These are phyloP conservation scores for Philypnodon macrostomus DNA, from an alignment of 2,797 vertebrate genomes.

Conservation along the genomic window DNA sequence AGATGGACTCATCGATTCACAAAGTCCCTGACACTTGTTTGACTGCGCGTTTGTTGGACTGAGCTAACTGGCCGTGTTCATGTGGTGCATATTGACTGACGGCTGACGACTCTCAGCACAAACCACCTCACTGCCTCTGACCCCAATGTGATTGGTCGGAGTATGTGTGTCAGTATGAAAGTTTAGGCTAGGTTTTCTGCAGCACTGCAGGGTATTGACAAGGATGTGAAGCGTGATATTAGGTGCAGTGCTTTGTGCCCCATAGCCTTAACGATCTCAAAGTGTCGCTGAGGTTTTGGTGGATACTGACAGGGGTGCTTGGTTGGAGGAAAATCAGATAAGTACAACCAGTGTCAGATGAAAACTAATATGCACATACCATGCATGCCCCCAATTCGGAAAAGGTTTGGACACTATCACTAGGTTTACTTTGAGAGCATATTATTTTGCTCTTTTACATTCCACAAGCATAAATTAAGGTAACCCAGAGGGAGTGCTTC, in stretches of 20 bases:
- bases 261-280: constrained; percentile 42
- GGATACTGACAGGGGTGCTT: constrained; percentile 40
- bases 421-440: background rate
- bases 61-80: background rate
- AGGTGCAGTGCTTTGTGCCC: constrained; percentile 35
- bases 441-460: too few species aligned
- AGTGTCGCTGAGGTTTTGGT: constrained; percentile 23
- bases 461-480: too few species aligned
- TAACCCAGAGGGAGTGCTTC: too few species aligned
- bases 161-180: constrained; percentile 27
- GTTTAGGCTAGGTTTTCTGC: constrained; percentile 27
- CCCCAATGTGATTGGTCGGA: constrained; percentile 11
- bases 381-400: background rate
- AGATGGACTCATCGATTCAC: background rate
- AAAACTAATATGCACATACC: background rate
- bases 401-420: constrained; percentile 7
- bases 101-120: constrained; percentile 21
- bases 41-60: background rate
- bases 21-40: constrained; percentile 11
- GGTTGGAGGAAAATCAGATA: constrained; percentile 39
- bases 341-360: constrained; percentile 5
- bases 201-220: constrained; percentile 30
- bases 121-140: constrained; percentile 23
- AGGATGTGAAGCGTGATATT: constrained; percentile 60
- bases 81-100: constrained; percentile 4